Percentiles rank a stretch among this genome's conserved stretches.
These are phyloP conservation scores for Larimichthys crocea DNA, from an alignment of 2,113 vertebrate species.

Conservation along the genomic window DNA sequence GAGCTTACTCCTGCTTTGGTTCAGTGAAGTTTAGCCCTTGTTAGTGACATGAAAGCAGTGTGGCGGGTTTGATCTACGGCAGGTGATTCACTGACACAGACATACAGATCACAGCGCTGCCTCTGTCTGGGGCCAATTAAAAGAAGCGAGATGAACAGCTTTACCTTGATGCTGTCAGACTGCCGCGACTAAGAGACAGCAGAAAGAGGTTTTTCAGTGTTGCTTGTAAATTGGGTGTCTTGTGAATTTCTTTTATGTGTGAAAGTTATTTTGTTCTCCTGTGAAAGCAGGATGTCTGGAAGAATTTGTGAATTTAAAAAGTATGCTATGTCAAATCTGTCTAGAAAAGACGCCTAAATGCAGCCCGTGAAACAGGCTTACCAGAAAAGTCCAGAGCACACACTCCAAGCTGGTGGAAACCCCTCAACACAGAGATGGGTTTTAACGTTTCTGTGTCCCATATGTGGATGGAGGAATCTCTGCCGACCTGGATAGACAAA, in stretches of 20 bases:
- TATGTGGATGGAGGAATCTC: slow-evolving; percentile 94
- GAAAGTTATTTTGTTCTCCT: slow-evolving; percentile 13
- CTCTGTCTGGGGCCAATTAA: slow-evolving; percentile 68
- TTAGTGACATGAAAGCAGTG: slow-evolving; percentile 61
- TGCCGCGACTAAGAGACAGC: slow-evolving; percentile 30
- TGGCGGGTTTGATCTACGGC: slow-evolving; percentile 56
- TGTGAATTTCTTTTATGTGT: slow-evolving; percentile 48
- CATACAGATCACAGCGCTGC: slow-evolving; percentile 47
- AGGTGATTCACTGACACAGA: slow-evolving; percentile 64
- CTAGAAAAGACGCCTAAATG: neutral
- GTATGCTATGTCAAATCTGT: neutral
- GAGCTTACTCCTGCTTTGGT: slow-evolving; percentile 9
- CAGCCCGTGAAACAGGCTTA: slow-evolving; percentile 69
- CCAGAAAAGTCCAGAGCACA: slow-evolving; percentile 98
- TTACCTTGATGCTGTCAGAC: slow-evolving; percentile 51
- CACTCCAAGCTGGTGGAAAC: slow-evolving; percentile 95
- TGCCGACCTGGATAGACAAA: slow-evolving; percentile 88
- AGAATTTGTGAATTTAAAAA: slow-evolving; percentile 18
- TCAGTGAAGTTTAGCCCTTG: slow-evolving; percentile 41
- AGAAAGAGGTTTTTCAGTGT: slow-evolving; percentile 13
- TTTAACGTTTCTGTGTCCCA: slow-evolving; percentile 97
- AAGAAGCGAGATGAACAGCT: slow-evolving; percentile 52
- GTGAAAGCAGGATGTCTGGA: slow-evolving; percentile 27
- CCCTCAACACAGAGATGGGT: slow-evolving; percentile 94
- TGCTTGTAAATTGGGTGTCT: slow-evolving; percentile 48